phyloP scores from a whole-genome alignment of 2,113 vertebrate species.

The Laterallus jamaicensis region DNA sequence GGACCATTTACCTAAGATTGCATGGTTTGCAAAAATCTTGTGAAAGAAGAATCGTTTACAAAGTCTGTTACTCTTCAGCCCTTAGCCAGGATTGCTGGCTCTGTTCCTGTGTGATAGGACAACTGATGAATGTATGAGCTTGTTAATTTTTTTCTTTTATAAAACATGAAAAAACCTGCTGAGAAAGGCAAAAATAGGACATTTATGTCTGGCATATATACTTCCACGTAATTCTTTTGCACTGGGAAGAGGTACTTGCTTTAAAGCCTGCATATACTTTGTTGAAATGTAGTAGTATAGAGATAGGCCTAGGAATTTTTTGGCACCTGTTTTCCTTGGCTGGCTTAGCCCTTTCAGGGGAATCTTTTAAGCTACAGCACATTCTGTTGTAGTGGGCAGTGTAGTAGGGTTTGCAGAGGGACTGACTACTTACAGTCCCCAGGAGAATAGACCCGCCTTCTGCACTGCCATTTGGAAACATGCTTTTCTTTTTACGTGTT shows the following conservation, averaged over 20 bases:
- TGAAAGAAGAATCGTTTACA: background rate
- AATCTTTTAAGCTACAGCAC: fast-evolving
- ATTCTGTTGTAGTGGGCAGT: background rate
- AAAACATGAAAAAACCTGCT: background rate
- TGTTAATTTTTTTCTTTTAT: background rate
- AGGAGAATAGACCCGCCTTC: background rate
- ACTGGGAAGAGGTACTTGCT: background rate
- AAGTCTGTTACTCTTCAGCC: background rate
- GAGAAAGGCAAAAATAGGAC: background rate
- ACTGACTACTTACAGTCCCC: background rate
- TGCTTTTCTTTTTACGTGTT: fast-evolving
- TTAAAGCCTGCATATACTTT: background rate
- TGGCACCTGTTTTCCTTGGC: background rate
- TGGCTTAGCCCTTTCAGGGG: background rate
- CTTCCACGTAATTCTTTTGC: background rate
- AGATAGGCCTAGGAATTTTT: no score
- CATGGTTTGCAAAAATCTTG: background rate
- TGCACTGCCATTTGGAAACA: background rate
- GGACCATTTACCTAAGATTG: background rate
- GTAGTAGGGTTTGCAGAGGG: fast-evolving
- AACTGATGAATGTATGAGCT: fast-evolving
- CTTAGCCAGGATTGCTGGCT: background rate
- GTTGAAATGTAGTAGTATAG: fast-evolving
- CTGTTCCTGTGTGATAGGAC: background rate
- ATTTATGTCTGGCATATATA: background rate